Evolutionary conservation across 2,113 vertebrate species (phyloP), one percentile per base, ranked within the genome.

Genomic region (Gulo gulo): DNA sequence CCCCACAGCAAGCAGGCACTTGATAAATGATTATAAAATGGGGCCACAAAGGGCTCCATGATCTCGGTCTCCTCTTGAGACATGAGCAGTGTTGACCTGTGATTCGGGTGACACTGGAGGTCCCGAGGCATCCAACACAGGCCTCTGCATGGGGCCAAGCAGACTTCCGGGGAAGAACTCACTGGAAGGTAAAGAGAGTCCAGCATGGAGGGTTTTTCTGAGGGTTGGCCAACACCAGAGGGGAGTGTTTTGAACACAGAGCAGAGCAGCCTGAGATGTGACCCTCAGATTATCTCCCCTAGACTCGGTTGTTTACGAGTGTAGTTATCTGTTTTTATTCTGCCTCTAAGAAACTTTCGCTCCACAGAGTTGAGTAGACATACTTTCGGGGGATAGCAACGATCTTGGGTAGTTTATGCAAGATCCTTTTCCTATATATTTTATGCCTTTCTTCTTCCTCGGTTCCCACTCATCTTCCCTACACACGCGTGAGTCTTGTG

Each of bases 11-110:
- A 21, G 24, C 34, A 10, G 34, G 14, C 15, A 0, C 39, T 80
- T 45, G 42, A 34, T 1, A 31, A 21, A 6, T 2, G 16, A 50
- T 42, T 12, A 57, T 31, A 78, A 26, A 36, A 6, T 6, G 4
- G 20, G 14, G 16, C 21, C 18, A 26, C 0, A 3, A 24, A 61
- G 2, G 0, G 45, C 31, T 7, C 24, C 20, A 2, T 21, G 55
- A 14, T 21, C 21, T 12, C 13, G 31, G 42, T 34, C 85, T 45
- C n/a, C 52, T 42, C 69, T 61, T 1, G 24, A 55, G 23, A 69
- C 74, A 8, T 13, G 21, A 81, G 57, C 31, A 6, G 26, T 10
- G 31, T 74, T 69, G 52, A 26, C 36, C 74, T 80, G 29, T 26
- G 55, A 36, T 20, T 84, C 61, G 57, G 59, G 74, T 67, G 57